phyloP scores from a whole-genome alignment of 2,888 invertebrate genomes.

The Drymonia ruficornis region DNA sequence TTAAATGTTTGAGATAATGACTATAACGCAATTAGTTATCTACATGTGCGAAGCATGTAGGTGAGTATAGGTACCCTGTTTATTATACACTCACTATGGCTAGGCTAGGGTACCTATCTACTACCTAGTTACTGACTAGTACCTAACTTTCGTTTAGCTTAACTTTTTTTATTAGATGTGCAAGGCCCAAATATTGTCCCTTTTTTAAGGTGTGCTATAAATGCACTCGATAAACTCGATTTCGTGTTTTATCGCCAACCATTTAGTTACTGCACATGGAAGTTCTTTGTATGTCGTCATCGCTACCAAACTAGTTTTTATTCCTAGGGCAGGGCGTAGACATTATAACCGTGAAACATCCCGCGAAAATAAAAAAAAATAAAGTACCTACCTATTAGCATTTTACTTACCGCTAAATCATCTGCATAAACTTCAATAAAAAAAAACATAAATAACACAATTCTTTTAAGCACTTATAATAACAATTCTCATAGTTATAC shows the following conservation, averaged over 20 bases:
- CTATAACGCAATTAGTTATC: not conserved
- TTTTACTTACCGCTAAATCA: slow-evolving; percentile 15
- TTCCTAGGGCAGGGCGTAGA: too few relatives aligned
- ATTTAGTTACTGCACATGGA: slow-evolving; percentile 37
- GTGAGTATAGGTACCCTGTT: too few relatives aligned
- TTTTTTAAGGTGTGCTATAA: not conserved
- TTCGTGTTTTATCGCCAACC: slow-evolving; percentile 22
- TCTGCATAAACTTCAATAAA: slow-evolving; percentile 7
- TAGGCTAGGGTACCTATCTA: too few relatives aligned
- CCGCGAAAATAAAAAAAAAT: too few relatives aligned
- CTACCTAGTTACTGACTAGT: not conserved
- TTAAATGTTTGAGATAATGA: not conserved
- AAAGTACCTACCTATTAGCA: too few relatives aligned
- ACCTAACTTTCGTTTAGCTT: too few relatives aligned
- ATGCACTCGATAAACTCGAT: slow-evolving; percentile 8
- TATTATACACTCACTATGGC: too few relatives aligned
- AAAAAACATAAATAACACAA: slow-evolving; percentile 1
- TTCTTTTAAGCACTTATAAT: not conserved
- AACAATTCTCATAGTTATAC: not conserved
- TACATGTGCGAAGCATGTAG: too few relatives aligned
- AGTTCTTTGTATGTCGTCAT: slow-evolving; percentile 36
- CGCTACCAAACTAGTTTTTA: slow-evolving; percentile 14
- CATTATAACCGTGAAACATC: too few relatives aligned
- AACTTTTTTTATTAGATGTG: too few relatives aligned
- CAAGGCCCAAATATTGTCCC: too few relatives aligned